Conservation (phyloP, 2,797 vertebrate species). For the Melanotaenia parkinsoni region DNA sequence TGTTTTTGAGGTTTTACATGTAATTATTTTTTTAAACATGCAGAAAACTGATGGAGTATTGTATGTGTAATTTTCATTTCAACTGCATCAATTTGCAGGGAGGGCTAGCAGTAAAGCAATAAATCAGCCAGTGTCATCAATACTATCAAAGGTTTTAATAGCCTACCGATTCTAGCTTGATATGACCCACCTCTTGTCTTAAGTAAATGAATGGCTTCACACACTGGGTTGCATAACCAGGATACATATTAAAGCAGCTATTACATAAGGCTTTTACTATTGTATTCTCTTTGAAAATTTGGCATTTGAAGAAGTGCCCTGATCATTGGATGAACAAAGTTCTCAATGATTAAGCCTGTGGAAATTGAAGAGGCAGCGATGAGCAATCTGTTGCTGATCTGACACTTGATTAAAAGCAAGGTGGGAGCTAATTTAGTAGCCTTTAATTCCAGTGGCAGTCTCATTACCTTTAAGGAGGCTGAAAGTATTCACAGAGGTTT, state of each 20-base stretch:
- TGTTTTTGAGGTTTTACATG: no score
- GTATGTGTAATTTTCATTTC: not conserved
- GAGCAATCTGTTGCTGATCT: slow-evolving; percentile 60
- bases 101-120: not conserved
- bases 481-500: slow-evolving; percentile 55
- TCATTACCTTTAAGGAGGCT: slow-evolving; percentile 64
- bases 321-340: slow-evolving; percentile 51
- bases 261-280: slow-evolving; percentile 4
- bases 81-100: not conserved
- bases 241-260: slow-evolving; percentile 11
- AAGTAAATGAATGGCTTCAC: not conserved
- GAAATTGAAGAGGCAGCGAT: slow-evolving; percentile 59
- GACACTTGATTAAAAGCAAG: slow-evolving; percentile 71
- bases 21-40: no score
- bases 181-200: not conserved
- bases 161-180: not conserved
- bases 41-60: no score
- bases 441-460: slow-evolving; percentile 64
- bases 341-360: slow-evolving; percentile 63
- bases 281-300: slow-evolving; percentile 22
- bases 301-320: slow-evolving; percentile 29
- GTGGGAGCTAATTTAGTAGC: slow-evolving; percentile 66
- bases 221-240: not conserved
- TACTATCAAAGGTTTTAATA: not conserved
- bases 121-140: not conserved